Percentiles rank a stretch among this genome's conserved stretches.
phyloP scores from a whole-genome alignment of 1,140 invertebrate genomes.

The Epicauta chinensis region DNA sequence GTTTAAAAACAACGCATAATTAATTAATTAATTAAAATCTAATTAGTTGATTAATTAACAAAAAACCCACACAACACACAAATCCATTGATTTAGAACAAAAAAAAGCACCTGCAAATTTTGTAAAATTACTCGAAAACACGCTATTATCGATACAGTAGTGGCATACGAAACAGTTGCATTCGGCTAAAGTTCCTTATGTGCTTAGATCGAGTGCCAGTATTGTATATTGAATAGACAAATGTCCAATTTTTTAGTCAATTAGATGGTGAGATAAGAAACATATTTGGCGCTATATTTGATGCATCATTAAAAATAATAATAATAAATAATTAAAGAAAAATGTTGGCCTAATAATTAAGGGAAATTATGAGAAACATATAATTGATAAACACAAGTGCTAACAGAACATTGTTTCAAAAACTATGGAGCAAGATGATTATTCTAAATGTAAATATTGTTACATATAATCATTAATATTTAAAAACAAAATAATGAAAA shows the following conservation, averaged over 20 bases:
- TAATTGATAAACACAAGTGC: conserved; percentile 21
- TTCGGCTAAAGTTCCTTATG: no score
- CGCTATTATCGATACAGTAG: no score
- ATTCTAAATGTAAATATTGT: conserved; percentile 46
- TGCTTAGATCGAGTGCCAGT: no score
- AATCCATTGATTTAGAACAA: no score
- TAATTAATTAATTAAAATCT: no score
- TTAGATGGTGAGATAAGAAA: conserved; percentile 20
- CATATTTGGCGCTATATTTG: conserved; percentile 23
- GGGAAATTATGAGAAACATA: not conserved
- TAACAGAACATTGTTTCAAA: conserved; percentile 27
- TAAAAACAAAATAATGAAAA: no score
- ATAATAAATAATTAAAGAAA: conserved; percentile 13
- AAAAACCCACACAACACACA: no score
- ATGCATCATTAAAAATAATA: not conserved
- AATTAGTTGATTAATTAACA: no score
- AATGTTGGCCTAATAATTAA: conserved; percentile 29
- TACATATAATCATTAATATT: conserved; percentile 34
- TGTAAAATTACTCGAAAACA: no score
- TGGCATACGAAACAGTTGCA: no score
- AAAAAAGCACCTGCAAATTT: no score
- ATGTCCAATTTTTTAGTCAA: conserved; percentile 20
- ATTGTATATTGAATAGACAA: no score
- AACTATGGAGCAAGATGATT: conserved; percentile 40
- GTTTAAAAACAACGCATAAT: conserved; percentile 7